phyloP scores from a whole-genome alignment of 2,113 vertebrate species.

The Callipepla californica region DNA sequence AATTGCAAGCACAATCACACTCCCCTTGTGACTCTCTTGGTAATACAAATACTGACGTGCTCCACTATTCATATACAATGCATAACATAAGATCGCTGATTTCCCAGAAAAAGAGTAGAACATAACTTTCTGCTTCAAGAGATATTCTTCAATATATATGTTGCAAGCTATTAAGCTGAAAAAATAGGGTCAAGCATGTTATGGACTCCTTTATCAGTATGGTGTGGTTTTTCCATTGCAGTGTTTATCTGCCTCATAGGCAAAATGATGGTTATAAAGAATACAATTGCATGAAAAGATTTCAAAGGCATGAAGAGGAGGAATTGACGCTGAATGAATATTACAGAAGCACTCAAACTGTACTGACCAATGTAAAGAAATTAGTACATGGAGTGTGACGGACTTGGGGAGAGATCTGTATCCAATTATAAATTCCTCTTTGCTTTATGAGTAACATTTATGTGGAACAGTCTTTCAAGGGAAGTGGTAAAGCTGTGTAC shows the following conservation, averaged over 20 bases:
- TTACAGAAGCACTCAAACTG: conserved; percentile 27
- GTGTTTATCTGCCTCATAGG: neutral
- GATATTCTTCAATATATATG: neutral
- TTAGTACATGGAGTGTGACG: neutral
- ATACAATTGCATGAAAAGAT: neutral
- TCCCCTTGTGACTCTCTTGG: neutral
- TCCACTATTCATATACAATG: neutral
- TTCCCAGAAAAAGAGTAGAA: neutral
- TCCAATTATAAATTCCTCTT: conserved; percentile 23
- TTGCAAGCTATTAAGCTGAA: neutral
- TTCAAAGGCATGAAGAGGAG: neutral
- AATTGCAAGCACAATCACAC: neutral
- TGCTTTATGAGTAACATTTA: neutral
- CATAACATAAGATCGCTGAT: neutral
- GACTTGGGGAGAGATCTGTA: neutral
- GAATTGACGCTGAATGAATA: neutral
- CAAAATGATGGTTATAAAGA: neutral
- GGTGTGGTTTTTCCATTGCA: neutral
- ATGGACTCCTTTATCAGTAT: neutral
- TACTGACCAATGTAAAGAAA: neutral
- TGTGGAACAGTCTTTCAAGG: conserved; percentile 8
- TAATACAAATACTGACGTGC: neutral
- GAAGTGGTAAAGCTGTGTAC: conserved; percentile 26
- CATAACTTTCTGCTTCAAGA: neutral
- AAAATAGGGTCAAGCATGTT: neutral